Conservation (phyloP, 2,113 vertebrate genomes). For the Lasiurus borealis region DNA sequence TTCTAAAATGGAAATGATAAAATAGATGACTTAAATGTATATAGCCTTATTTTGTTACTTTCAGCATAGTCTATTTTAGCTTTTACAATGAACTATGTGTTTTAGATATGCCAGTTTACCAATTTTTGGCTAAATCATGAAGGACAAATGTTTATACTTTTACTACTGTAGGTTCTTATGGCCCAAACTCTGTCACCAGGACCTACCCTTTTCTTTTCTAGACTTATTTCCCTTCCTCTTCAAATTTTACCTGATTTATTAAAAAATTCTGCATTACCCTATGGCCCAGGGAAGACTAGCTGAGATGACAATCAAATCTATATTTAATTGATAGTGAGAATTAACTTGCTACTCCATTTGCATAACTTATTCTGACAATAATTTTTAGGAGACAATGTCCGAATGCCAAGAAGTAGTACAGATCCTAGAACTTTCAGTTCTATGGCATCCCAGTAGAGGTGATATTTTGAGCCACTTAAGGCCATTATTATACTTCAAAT, state of each 20-base stretch:
- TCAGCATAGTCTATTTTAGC: conserved; percentile 22
- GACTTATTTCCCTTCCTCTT: background rate
- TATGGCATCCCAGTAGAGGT: conserved; percentile 39
- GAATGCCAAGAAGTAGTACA: conserved; percentile 38
- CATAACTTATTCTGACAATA: background rate
- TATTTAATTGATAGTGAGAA: background rate
- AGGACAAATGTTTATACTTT: background rate
- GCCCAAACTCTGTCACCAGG: background rate
- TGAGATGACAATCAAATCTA: background rate
- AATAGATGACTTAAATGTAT: background rate
- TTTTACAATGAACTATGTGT: background rate
- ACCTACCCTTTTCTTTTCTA: background rate
- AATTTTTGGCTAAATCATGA: background rate
- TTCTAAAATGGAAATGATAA: conserved; percentile 13
- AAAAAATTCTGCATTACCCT: background rate
- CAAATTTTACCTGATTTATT: conserved; percentile 34
- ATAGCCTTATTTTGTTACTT: conserved; percentile 1
- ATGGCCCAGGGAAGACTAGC: background rate
- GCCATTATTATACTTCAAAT: conserved; percentile 24
- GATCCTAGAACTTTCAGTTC: background rate
- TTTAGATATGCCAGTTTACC: background rate
- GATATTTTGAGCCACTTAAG: conserved; percentile 67
- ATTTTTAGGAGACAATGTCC: conserved; percentile 31
- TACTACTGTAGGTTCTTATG: background rate
- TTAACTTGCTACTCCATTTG: background rate